Base-by-base conservation (phyloP, 2,797 vertebrate species). In the Urocyon cinereoargenteus region DNA sequence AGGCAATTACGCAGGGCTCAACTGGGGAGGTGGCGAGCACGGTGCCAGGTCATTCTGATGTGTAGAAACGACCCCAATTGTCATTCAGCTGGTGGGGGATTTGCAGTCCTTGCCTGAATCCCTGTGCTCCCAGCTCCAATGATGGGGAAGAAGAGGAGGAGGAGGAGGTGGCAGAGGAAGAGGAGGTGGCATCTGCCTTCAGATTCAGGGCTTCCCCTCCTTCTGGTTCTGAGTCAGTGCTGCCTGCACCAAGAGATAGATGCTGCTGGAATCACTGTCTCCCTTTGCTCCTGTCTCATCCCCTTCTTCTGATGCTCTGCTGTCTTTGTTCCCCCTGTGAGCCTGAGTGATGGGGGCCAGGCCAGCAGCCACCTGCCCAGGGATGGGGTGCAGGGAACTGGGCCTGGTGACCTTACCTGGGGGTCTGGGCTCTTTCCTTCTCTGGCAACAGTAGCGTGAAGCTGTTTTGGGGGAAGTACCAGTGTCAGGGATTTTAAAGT, bases 11-110 rank as follows among this genome's bases (percentile, higher is more conserved):
- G 15, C 40, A 4, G 77, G 36, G 57, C 73, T 73, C 61, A 0
- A 0, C n/a, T 2, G 2, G 45, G 45, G 40, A 45, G 81, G 21
- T 2, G 12, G 75, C 15, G 5, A 45, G 0, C 1, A 0, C 3
- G 24, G 22, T 10, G 24, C 59, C 0, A 19, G 73, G 55, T 3
- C 6, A 28, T 75, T 70, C 15, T 21, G 53, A 90, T n/a, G 22
- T 18, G 31, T 19, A 86, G 61, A 53, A 73, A 36, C 22, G 40
- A 59, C 55, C 3, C 1, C 18, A 22, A 10, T 19, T 59, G 34
- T 28, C 18, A 2, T 55, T 26, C 34, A 4, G 24, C 1, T 2
- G 24, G 53, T 1, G 1, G 55, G 26, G 59, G 83, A 3, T 51
- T 22, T 15, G 26, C 11, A 1, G 11, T 49, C 26, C 28, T 24